Conservation (phyloP, 2,888 invertebrate genomes). For the Pristionchus fissidentatus region DNA sequence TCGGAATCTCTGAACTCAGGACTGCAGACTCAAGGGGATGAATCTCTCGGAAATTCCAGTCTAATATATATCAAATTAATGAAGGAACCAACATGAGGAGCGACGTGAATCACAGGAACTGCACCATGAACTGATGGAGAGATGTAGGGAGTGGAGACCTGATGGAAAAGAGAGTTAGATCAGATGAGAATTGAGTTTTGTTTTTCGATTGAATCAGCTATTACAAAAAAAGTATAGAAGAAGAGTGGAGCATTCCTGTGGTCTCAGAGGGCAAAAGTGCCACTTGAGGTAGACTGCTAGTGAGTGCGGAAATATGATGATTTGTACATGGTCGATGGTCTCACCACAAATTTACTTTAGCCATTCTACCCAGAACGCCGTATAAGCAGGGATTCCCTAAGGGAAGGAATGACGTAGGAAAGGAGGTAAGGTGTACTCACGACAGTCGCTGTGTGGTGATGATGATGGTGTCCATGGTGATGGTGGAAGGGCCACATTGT, state of each 20-base stretch:
- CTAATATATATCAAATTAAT: no score
- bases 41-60: no score
- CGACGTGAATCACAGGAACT: background rate
- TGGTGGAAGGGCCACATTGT: background rate
- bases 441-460: background rate
- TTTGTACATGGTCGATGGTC: no score
- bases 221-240: no score
- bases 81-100: background rate
- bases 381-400: background rate
- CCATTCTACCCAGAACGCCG: background rate
- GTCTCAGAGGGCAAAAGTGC: no score
- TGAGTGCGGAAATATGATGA: no score
- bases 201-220: no score
- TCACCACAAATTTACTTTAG: background rate
- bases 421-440: background rate
- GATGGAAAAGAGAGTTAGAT: background rate
- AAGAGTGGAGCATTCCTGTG: no score
- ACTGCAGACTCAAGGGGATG: no score
- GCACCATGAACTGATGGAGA: background rate
- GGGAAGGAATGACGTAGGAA: background rate
- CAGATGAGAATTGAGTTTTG: background rate
- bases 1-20: no score
- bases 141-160: slow-evolving; percentile 6
- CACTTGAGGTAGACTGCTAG: no score
- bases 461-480: background rate